Base-by-base conservation (phyloP, 2,888 invertebrate species). In the Eretmocerus hayati region DNA sequence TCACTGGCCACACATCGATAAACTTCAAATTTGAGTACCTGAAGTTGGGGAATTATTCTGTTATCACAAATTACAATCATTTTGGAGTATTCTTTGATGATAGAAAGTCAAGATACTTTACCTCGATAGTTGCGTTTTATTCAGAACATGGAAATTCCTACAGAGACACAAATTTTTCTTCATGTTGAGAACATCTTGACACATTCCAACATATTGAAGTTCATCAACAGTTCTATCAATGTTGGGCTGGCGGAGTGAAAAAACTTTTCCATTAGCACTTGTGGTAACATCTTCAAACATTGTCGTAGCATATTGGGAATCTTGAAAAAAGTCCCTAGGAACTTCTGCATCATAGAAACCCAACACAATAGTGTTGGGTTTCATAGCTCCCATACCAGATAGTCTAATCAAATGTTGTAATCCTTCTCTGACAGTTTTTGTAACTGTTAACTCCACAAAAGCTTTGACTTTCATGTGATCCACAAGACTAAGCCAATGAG, bases 1-100 rank as follows among this genome's bases (percentile, higher is more conserved):
- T 95, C 2, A 95, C 86, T 2, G 97, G 90, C 97, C 97, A 99
- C 4, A 99, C 94, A 74, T 99, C 99, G 49, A 99, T 92, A 73
- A 85, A 91, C 57, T 82, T 81, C 21, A 84, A 78, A 44, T 77
- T 72, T 1, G 78, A 75, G 15, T 79, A 5, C 22, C 19, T 37
- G 84, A n/a, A n/a, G n/a, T n/a, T n/a, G n/a, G n/a, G n/a, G n/a
- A n/a, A n/a, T n/a, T n/a, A n/a, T n/a, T 39, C 18, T 30, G 13
- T 21, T 42, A 5, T 48, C 42, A 19, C 19, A 33, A 48, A 46
- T 43, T 15, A 44, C 2, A 4, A 22, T 38, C 16, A 22, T 22
- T 21, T 13, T 38, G 6, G 22, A 38, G 18, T 30, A 23, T 15
- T n/a, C n/a, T n/a, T n/a, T n/a, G n/a, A n/a, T n/a, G n/a, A n/a